Percentiles rank a stretch among this genome's conserved stretches.
Evolutionary conservation across 2,888 invertebrate species (phyloP).

Genomic region (Drosophila conformis): DNA sequence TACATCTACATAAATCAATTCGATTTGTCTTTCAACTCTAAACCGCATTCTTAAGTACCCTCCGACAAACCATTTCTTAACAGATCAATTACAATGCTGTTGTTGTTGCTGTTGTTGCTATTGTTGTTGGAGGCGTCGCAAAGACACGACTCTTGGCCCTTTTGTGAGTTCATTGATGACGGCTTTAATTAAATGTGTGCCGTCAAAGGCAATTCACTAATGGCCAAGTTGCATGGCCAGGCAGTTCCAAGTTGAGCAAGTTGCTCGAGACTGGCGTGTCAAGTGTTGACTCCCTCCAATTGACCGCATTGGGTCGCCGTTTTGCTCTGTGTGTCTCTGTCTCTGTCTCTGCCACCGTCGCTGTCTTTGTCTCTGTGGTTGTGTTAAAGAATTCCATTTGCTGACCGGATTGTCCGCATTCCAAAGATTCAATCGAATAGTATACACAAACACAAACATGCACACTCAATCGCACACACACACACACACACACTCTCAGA

Average conservation of each 20-base stretch:
- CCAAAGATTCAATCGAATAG: slow-evolving; percentile 78
- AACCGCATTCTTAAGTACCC: not conserved
- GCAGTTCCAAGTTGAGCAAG: slow-evolving; percentile 14
- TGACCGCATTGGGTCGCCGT: slow-evolving; percentile 65
- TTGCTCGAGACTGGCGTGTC: slow-evolving; percentile 47
- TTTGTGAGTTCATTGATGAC: slow-evolving; percentile 40
- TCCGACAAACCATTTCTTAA: slow-evolving; percentile 15
- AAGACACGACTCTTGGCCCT: slow-evolving; percentile 16
- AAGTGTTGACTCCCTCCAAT: slow-evolving; percentile 66
- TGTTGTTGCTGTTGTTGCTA: slow-evolving; percentile 7
- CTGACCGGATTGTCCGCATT: slow-evolving; percentile 83
- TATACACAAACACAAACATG: slow-evolving; percentile 42
- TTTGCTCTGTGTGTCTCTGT: slow-evolving; percentile 35
- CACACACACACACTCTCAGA: slow-evolving; percentile 19
- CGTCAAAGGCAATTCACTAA: slow-evolving; percentile 21
- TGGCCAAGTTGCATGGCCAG: slow-evolving; percentile 10
- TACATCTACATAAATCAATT: not conserved
- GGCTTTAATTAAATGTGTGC: slow-evolving; percentile 46
- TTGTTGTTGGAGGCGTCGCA: slow-evolving; percentile 7
- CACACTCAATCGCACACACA: slow-evolving; percentile 27
- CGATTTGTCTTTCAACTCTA: slow-evolving; percentile 3
- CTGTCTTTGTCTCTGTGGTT: slow-evolving; percentile 49
- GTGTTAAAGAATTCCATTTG: slow-evolving; percentile 80
- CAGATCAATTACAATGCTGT: slow-evolving; percentile 25
- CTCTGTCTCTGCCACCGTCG: not conserved